Percentiles rank a stretch among this genome's conserved stretches.
Conservation (phyloP, 2,113 vertebrate species). For the Chitala chitala region DNA sequence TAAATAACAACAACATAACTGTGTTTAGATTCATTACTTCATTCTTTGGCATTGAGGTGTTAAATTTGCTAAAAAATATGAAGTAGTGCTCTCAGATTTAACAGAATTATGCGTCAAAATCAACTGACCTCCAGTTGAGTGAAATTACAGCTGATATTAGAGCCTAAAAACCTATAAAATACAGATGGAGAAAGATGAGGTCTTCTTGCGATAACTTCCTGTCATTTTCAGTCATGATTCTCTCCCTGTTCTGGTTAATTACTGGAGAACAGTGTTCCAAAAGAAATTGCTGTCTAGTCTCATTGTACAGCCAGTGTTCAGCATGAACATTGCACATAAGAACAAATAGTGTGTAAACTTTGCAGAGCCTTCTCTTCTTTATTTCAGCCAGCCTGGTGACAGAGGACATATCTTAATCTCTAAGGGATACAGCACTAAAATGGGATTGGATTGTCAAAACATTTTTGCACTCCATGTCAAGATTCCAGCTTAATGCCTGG, state of each 20-base stretch:
- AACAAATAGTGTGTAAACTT: conserved; percentile 1
- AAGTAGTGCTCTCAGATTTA: background rate
- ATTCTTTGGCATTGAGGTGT: no score
- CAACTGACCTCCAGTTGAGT: background rate
- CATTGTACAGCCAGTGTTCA: background rate
- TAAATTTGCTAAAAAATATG: no score
- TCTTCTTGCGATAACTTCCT: no score
- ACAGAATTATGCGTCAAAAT: background rate
- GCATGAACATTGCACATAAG: background rate
- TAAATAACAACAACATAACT: background rate
- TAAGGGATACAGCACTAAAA: background rate
- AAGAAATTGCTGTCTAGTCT: background rate
- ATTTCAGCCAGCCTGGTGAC: conserved; percentile 1
- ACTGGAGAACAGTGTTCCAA: background rate
- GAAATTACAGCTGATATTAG: background rate
- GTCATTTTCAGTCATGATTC: no score
- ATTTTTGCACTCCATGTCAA: conserved; percentile 14
- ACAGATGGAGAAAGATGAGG: background rate
- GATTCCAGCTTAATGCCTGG: conserved; percentile 2
- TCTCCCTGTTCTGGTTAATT: no score
- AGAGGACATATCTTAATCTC: conserved; percentile 4
- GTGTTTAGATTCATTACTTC: background rate
- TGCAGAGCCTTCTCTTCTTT: background rate
- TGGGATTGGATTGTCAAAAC: conserved; percentile 7
- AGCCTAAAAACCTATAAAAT: background rate